phyloP scores from a whole-genome alignment of 2,113 vertebrate species.

The Pantherophis guttatus region DNA sequence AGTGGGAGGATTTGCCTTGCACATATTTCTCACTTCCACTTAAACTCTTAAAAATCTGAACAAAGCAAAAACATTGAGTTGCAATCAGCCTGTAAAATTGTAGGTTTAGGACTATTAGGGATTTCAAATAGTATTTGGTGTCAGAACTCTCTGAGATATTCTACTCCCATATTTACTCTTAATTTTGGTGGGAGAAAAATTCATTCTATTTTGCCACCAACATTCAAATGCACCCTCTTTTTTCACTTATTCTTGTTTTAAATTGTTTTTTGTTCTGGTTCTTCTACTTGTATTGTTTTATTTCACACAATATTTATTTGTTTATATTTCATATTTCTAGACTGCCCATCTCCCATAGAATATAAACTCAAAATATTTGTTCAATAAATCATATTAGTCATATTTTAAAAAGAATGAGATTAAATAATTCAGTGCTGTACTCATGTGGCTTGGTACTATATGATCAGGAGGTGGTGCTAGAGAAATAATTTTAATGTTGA shows the following conservation, averaged over 20 bases:
- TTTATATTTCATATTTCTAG: too few relatives aligned
- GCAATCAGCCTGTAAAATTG: not conserved
- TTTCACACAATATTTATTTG: not conserved
- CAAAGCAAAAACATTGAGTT: not conserved
- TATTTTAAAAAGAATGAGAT: not conserved
- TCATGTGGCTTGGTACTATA: not conserved
- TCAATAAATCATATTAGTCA: not conserved
- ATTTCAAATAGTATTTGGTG: not conserved
- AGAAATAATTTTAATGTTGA: not conserved
- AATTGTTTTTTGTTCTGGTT: not conserved
- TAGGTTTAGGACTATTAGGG: not conserved
- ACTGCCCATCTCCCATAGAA: too few relatives aligned
- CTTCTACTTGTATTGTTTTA: not conserved
- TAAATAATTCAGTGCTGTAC: not conserved
- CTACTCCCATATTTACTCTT: not conserved
- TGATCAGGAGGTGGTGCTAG: not conserved
- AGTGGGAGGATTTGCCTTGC: not conserved
- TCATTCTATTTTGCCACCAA: not conserved
- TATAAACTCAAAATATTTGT: not conserved
- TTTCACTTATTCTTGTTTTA: not conserved
- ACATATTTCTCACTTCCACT: not conserved
- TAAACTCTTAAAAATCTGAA: not conserved
- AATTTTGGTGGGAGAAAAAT: not conserved
- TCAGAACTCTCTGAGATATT: not conserved
- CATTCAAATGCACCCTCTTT: not conserved